Percentiles rank a stretch among this genome's conserved stretches.
Evolutionary conservation across 2,113 vertebrate species (phyloP).

Genomic region (Rostratula benghalensis): DNA sequence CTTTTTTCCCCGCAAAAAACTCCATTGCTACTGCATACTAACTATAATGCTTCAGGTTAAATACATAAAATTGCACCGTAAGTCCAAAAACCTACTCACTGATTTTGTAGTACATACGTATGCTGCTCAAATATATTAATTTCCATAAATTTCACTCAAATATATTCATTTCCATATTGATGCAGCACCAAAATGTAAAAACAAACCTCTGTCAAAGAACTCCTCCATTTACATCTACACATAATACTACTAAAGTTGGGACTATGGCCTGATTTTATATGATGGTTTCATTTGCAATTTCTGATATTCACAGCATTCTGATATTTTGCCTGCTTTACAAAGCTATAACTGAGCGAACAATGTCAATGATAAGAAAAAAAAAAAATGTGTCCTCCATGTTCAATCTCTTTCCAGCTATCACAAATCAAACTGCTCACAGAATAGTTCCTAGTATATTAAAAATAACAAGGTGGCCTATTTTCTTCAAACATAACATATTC

Average conservation of each 20-base stretch:
- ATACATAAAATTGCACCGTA: not conserved
- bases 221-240: not conserved
- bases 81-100: not conserved
- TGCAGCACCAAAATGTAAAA: not conserved
- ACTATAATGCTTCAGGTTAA: conserved; percentile 1
- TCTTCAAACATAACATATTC: not conserved
- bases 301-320: not conserved
- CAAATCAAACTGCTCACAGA: not conserved
- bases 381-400: not conserved
- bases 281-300: not conserved
- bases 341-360: not conserved
- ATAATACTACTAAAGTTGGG: not conserved
- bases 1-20: not conserved
- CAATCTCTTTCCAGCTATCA: not conserved
- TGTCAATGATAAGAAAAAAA: not conserved
- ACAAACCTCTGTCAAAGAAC: not conserved
- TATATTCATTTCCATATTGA: not conserved
- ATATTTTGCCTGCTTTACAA: not conserved
- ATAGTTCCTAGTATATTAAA: not conserved
- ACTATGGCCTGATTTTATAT: not conserved
- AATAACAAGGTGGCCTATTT: not conserved
- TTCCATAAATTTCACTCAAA: not conserved
- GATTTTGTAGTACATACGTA: not conserved
- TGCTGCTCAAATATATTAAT: not conserved
- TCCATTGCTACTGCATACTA: not conserved